These are phyloP conservation scores for Hemibagrus guttatus DNA, from an alignment of 2,797 vertebrate genomes.

Conservation along the genomic window DNA sequence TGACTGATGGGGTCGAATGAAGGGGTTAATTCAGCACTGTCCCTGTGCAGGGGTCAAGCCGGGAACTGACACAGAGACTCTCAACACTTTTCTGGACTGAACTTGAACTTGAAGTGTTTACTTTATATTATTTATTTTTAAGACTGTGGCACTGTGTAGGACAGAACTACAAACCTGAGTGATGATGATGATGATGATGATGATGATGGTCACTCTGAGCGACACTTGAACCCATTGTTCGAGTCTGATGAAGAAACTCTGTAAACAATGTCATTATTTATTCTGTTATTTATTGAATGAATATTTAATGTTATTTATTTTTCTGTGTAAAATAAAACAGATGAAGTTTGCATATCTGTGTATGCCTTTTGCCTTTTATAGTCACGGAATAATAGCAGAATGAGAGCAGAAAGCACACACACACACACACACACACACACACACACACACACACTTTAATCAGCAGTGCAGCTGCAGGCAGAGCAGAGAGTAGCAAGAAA, in stretches of 20 bases:
- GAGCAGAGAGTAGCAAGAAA: too few relatives aligned
- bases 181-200: background rate
- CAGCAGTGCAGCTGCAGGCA: too few relatives aligned
- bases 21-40: background rate
- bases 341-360: background rate
- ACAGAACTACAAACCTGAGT: slow-evolving; percentile 23
- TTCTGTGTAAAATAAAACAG: slow-evolving; percentile 48
- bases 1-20: background rate
- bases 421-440: background rate
- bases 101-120: slow-evolving; percentile 45
- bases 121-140: background rate
- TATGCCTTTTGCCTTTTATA: background rate
- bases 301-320: slow-evolving; percentile 68
- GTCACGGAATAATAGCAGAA: background rate
- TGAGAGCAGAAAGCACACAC: background rate
- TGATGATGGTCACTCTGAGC: slow-evolving; percentile 38
- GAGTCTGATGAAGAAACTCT: slow-evolving; percentile 39
- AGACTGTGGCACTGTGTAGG: background rate
- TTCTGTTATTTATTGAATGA: slow-evolving; percentile 70
- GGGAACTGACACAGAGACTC: background rate
- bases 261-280: slow-evolving; percentile 48
- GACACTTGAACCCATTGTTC: slow-evolving; percentile 52
- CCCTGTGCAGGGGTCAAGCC: too few relatives aligned
- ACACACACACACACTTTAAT: background rate
- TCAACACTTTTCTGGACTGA: slow-evolving; percentile 36